phyloP scores from a whole-genome alignment of 2,113 vertebrate species.

The Xenus cinereus region DNA sequence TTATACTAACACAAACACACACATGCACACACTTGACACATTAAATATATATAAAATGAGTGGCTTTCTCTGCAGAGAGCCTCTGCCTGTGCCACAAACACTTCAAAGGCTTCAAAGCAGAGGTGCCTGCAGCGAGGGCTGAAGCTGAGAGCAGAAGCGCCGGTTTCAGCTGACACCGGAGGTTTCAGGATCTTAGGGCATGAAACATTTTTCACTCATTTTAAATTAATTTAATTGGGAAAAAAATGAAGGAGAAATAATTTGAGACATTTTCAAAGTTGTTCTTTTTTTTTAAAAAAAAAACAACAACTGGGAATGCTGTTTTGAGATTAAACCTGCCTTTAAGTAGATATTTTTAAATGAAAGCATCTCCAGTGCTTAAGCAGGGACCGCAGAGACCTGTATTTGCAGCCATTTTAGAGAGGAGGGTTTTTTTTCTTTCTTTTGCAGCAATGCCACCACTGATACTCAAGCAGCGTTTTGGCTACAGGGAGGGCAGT shows the following conservation, averaged over 20 bases:
- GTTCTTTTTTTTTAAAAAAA: background rate
- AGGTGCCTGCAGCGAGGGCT: conserved; percentile 29
- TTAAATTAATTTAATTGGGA: conserved; percentile 48
- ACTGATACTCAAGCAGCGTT: accelerated
- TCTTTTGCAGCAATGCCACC: background rate
- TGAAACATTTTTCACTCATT: conserved; percentile 25
- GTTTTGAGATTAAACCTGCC: background rate
- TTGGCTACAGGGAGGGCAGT: background rate
- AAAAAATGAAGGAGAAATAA: background rate
- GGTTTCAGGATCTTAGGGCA: conserved; percentile 46
- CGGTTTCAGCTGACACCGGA: conserved; percentile 17
- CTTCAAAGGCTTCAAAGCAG: conserved; percentile 67
- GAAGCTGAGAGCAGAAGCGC: conserved; percentile 8
- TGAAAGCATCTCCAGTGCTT: background rate
- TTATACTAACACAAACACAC: background rate
- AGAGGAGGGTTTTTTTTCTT: background rate
- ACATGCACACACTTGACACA: background rate
- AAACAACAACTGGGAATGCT: background rate
- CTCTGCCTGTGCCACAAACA: conserved; percentile 4
- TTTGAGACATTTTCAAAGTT: background rate
- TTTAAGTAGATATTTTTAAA: background rate
- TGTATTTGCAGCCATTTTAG: background rate
- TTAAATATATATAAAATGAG: background rate
- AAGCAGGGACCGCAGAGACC: background rate
- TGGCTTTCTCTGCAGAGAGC: background rate